phyloP scores from a whole-genome alignment of 2,888 invertebrate genomes.

The Cylloceria caligata region DNA sequence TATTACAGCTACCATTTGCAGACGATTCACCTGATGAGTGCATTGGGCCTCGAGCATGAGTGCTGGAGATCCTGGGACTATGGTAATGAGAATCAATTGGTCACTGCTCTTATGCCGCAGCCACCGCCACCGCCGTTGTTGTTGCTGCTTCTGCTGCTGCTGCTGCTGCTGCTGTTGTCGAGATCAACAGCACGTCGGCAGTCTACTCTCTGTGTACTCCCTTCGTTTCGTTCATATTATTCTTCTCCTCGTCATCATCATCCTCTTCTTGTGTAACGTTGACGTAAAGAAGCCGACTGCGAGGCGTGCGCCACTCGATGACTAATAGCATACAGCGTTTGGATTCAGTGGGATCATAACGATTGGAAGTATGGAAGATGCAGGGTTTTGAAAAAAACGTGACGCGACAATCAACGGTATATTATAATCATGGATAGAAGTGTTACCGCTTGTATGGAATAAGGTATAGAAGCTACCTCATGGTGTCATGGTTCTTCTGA shows the following conservation, averaged over 20 bases:
- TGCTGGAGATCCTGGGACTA: constrained; percentile 58
- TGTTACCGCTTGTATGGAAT: constrained; percentile 23
- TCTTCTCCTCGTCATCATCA: constrained; percentile 64
- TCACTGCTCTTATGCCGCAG: constrained; percentile 58
- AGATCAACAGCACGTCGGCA: constrained; percentile 56
- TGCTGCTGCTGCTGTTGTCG: constrained; percentile 26
- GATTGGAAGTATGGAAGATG: constrained; percentile 26
- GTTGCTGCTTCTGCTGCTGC: constrained; percentile 48
- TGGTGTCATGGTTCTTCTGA: background rate
- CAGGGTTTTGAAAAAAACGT: constrained; percentile 51
- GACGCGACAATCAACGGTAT: constrained; percentile 68
- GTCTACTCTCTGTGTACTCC: constrained; percentile 37
- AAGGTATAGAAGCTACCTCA: background rate
- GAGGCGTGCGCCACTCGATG: constrained; percentile 69
- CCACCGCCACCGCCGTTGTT: constrained; percentile 17
- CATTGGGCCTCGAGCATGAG: constrained; percentile 58
- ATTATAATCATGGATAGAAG: constrained; percentile 62
- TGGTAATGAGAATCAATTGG: constrained; percentile 74
- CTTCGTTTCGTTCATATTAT: constrained; percentile 52
- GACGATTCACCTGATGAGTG: constrained; percentile 80
- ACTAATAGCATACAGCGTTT: constrained; percentile 68
- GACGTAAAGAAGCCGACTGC: constrained; percentile 65
- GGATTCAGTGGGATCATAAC: constrained; percentile 57
- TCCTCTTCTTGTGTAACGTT: constrained; percentile 62
- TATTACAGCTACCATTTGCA: constrained; percentile 72